Evolutionary conservation across 2,113 vertebrate species (phyloP).

Genomic region (Xiphorhynchus elegans): DNA sequence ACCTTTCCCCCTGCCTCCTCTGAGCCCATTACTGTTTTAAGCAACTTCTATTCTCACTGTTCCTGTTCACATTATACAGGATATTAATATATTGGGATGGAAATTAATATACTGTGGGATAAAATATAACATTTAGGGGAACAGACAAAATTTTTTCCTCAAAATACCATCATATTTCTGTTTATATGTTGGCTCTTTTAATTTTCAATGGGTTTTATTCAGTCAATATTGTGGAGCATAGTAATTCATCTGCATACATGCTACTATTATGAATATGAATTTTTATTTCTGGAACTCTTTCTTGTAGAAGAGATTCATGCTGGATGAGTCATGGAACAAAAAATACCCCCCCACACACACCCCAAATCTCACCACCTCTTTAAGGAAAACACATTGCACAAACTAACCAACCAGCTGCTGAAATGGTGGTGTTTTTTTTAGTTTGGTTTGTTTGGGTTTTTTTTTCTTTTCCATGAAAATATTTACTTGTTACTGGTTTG

Average conservation of each 20-base stretch:
- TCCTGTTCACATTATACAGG: not conserved
- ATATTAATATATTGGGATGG: not conserved
- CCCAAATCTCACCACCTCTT: constrained; percentile 26
- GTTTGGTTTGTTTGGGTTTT: not conserved
- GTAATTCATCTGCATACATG: constrained; percentile 27
- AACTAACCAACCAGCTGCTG: not conserved
- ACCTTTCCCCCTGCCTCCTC: accelerated
- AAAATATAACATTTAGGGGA: not conserved
- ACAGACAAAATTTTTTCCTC: not conserved
- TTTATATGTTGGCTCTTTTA: not conserved
- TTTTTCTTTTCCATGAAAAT: constrained; percentile 10
- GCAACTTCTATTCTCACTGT: not conserved
- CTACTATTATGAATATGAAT: constrained; percentile 55
- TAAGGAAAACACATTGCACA: constrained; percentile 14
- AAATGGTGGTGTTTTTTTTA: not conserved
- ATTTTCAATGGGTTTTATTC: not conserved
- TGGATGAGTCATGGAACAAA: constrained; percentile 56
- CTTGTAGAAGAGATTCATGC: constrained; percentile 40
- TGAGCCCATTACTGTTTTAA: not conserved
- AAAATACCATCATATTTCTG: not conserved
- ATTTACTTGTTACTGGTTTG: constrained; percentile 18
- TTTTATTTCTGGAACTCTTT: constrained; percentile 61
- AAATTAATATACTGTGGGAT: not conserved
- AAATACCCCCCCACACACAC: not conserved
- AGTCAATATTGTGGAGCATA: not conserved